Base-by-base conservation (phyloP, 2,888 invertebrate species). In the Tetramorium bicarinatum region DNA sequence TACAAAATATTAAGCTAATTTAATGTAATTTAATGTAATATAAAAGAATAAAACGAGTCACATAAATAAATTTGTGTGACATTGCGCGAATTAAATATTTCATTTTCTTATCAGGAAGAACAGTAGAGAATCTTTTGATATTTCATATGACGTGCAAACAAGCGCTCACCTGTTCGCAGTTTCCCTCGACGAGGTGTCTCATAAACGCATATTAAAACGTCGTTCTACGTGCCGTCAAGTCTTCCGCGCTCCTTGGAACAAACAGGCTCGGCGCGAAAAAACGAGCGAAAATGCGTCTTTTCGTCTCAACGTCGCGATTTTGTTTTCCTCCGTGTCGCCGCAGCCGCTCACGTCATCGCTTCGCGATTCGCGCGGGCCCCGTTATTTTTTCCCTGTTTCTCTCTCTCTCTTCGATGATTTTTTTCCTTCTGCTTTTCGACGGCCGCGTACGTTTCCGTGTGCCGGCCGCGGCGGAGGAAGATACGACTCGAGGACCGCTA, bases 401-500 rank as follows among this genome's bases (percentile, higher is more conserved):
- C 18, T 62, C 41, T 34, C 25, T 21, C 25, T 54, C 25, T 41
- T n/a, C 25, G 15, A 25, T 8, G 25, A 4, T 34, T 34, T 75
- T 47, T 25, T 38, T 29, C 15, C 9, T 25, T 59, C 44, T 59
- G 1, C 11, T 41, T 77, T 66, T 67, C 61, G 21, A 11, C 61
- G 41, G 61, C n/a, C 84, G 52, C 44, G 54, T 61, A 29, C 34
- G 62, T 64, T 83, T 74, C 44, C 54, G 54, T 52, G 56, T 21
- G 38, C 59, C 66, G 59, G 15, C 44, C 59, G 34, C 79, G 59
- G 25, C 54, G 47, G 80, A 88, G 75, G 85, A 87, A 72, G 85
- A 87, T 85, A 82, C 85, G 84, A 61, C 87, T 64, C 87, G 59
- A 83, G 79, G 69, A 82, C 81, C 84, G 85, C 86, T 88, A 84